Evolutionary conservation across 2,888 invertebrate species (phyloP).

Genomic region (Mythimna loreyi): DNA sequence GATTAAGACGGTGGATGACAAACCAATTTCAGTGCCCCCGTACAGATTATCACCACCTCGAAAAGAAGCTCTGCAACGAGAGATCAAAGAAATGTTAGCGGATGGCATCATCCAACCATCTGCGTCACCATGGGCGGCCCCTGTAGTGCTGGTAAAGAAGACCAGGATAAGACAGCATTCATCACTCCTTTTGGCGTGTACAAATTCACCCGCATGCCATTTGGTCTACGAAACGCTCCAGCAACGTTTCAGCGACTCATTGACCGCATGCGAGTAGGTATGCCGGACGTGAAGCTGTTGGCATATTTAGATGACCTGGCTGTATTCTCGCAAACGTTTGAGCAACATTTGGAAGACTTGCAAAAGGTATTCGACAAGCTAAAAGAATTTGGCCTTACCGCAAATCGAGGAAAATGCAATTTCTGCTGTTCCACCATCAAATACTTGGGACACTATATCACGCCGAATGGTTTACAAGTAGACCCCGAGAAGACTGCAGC

Average conservation of each 20-base stretch:
- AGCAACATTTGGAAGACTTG: background rate
- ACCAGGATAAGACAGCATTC: too few species aligned
- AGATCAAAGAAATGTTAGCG: background rate
- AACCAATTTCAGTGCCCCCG: conserved; percentile 12
- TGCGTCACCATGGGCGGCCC: conserved; percentile 5
- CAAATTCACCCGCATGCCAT: conserved; percentile 67
- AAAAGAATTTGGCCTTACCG: background rate
- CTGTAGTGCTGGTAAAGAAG: conserved; percentile 1
- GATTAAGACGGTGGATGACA: conserved; percentile 15
- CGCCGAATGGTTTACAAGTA: background rate
- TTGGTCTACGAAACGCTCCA: conserved; percentile 67
- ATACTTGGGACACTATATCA: conserved; percentile 1
- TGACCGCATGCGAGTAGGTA: conserved; percentile 19
- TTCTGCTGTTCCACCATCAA: background rate
- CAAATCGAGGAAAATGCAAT: background rate
- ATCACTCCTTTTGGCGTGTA: too few species aligned
- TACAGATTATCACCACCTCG: background rate
- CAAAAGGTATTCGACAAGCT: background rate
- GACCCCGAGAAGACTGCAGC: conserved; percentile 16
- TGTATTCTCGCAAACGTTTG: background rate
- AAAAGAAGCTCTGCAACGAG: too few species aligned
- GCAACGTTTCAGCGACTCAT: conserved; percentile 63
- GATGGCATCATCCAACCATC: conserved; percentile 5
- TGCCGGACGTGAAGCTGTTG: conserved; percentile 2
- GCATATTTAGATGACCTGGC: conserved; percentile 28